Percentiles rank a stretch among this genome's conserved stretches.
phyloP scores from a whole-genome alignment of 2,797 vertebrate genomes.

The Mionectes olivaceus region DNA sequence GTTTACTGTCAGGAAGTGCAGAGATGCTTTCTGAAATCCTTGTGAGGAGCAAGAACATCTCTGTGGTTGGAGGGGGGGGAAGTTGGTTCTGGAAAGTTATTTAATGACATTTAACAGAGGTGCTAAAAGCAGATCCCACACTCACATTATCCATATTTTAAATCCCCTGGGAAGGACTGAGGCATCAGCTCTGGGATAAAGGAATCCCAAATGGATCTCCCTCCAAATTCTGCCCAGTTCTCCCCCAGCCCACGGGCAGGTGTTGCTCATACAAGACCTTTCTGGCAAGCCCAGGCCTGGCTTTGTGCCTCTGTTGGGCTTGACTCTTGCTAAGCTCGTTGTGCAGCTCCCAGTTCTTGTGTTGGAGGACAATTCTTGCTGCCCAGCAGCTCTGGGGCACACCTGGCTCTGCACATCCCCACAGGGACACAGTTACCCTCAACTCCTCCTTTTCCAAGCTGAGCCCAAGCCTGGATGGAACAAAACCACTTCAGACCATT shows the following conservation, averaged over 20 bases:
- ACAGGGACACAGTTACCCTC: background rate
- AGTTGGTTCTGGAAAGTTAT: background rate
- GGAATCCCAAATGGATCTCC: too few species aligned
- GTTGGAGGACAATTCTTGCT: too few species aligned
- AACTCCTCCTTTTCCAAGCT: background rate
- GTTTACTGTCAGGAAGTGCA: constrained; percentile 61
- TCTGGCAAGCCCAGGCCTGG: background rate
- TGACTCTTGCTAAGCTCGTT: background rate
- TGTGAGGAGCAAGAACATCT: background rate
- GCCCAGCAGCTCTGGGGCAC: background rate
- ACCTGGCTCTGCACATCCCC: background rate
- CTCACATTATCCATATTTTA: background rate
- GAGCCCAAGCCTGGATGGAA: background rate
- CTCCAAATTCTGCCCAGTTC: background rate
- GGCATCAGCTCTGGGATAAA: background rate
- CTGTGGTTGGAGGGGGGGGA: rapidly evolving
- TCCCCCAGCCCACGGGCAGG: background rate
- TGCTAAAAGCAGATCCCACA: background rate
- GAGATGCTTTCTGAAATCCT: background rate
- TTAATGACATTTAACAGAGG: background rate
- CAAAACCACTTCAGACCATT: background rate
- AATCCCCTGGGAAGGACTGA: background rate
- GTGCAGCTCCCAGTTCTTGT: background rate
- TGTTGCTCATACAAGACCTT: background rate
- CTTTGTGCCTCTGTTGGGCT: background rate